A percentile compares a stretch with the other conserved stretches of the same genome.
Evolutionary conservation across 2,113 vertebrate genomes (phyloP).

Genomic region (Paramormyrops kingsleyae): DNA sequence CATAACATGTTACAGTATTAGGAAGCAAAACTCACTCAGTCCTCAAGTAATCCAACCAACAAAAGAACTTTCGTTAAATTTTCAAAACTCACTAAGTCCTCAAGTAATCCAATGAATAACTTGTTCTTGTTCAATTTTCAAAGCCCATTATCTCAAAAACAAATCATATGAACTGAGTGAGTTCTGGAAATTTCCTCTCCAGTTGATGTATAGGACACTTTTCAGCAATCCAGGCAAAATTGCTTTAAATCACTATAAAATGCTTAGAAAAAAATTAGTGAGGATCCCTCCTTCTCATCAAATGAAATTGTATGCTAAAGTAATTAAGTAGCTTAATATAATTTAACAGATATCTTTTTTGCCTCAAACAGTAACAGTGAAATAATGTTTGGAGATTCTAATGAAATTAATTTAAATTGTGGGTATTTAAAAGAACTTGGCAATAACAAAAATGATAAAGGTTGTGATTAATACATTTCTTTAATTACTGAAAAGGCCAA

Average conservation of each 20-base stretch:
- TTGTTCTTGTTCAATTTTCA: not conserved
- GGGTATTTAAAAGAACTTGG: conserved; percentile 37
- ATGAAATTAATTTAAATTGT: conserved; percentile 44
- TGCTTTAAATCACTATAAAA: not conserved
- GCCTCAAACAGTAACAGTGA: conserved; percentile 35
- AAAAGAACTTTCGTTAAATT: not conserved
- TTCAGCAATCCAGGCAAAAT: not conserved
- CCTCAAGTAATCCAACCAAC: not conserved
- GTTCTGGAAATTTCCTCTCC: not conserved
- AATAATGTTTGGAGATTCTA: conserved; percentile 53
- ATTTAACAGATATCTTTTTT: conserved; percentile 54
- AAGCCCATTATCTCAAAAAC: not conserved
- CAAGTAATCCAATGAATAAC: not conserved
- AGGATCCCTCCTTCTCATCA: conserved; percentile 35
- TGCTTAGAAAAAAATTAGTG: conserved; percentile 12
- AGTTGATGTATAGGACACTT: not conserved
- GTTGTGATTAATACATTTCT: not conserved
- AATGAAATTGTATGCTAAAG: conserved; percentile 40
- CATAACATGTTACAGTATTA: not conserved
- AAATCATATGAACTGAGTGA: not conserved
- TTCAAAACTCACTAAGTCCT: not conserved
- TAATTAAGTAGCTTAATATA: conserved; percentile 59
- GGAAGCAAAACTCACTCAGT: not conserved
- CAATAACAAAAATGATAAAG: conserved; percentile 40
- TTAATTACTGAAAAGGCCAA: not conserved